phyloP scores from a whole-genome alignment of 1,140 invertebrate genomes.

The Bombus vancouverensis region DNA sequence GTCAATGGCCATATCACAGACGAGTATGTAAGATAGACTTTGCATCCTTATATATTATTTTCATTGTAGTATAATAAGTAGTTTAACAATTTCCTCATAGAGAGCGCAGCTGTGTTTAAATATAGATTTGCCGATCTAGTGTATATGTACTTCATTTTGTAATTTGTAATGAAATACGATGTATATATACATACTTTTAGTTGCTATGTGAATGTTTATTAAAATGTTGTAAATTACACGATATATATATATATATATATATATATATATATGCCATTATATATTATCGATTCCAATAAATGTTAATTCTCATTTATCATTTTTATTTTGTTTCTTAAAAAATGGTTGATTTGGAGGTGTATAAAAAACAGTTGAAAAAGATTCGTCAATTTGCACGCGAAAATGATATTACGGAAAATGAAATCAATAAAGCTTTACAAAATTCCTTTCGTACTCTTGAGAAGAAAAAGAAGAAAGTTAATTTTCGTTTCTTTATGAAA shows the following conservation, averaged over 20 bases:
- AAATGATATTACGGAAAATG: slow-evolving; percentile 80
- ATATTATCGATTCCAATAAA: neutral
- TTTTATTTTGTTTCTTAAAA: neutral
- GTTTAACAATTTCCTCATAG: neutral
- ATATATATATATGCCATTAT: neutral
- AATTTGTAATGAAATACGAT: neutral
- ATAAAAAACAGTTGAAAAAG: slow-evolving; percentile 69
- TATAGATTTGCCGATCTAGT: neutral
- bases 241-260: too few relatives aligned
- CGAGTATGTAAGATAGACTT: neutral
- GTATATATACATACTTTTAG: neutral
- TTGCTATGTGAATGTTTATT: too few relatives aligned
- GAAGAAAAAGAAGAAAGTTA: slow-evolving; percentile 45
- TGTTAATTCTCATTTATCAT: neutral
- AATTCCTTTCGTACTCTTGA: slow-evolving; percentile 78
- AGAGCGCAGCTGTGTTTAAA: neutral
- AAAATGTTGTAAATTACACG: too few relatives aligned
- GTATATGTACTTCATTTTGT: neutral
- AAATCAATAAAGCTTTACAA: slow-evolving; percentile 83
- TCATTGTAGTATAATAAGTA: neutral
- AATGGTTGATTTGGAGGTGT: slow-evolving; percentile 70
- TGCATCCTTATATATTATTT: neutral
- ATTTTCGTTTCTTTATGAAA: slow-evolving; percentile 51
- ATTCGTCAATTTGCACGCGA: slow-evolving; percentile 73
- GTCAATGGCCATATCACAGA: too few relatives aligned